phyloP scores from a whole-genome alignment of 2,888 invertebrate species.

The Mythimna lalbum region DNA sequence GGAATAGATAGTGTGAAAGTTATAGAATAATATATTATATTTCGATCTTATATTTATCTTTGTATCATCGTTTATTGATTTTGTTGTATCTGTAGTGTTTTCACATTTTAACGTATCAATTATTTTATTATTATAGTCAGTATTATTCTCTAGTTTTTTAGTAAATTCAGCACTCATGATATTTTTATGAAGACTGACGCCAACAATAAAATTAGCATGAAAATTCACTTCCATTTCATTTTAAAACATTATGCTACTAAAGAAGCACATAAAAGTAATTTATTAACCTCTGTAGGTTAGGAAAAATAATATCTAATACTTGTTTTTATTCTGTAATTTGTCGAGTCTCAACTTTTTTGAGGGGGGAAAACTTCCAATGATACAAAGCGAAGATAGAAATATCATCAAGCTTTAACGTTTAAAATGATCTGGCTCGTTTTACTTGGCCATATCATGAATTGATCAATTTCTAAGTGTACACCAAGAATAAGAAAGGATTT shows the following conservation, averaged over 20 bases:
- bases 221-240: not conserved
- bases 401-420: too few relatives aligned
- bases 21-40: too few relatives aligned
- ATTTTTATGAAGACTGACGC: not conserved
- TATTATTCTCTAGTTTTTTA: not conserved
- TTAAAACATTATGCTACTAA: not conserved
- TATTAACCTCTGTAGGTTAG: constrained; percentile 3
- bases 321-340: not conserved
- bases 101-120: not conserved
- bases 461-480: too few relatives aligned
- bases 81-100: too few relatives aligned
- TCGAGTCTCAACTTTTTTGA: not conserved
- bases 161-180: not conserved
- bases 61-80: not conserved
- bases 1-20: too few relatives aligned
- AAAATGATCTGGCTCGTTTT: too few relatives aligned
- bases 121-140: not conserved
- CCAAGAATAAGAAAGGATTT: too few relatives aligned
- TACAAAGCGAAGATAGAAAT: too few relatives aligned
- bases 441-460: too few relatives aligned
- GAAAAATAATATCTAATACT: not conserved
- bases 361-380: not conserved
- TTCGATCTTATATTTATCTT: not conserved
- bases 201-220: constrained; percentile 15
- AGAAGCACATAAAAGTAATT: constrained; percentile 16